Base-by-base conservation (phyloP, 2,888 invertebrate species). In the Microchrysa polita region DNA sequence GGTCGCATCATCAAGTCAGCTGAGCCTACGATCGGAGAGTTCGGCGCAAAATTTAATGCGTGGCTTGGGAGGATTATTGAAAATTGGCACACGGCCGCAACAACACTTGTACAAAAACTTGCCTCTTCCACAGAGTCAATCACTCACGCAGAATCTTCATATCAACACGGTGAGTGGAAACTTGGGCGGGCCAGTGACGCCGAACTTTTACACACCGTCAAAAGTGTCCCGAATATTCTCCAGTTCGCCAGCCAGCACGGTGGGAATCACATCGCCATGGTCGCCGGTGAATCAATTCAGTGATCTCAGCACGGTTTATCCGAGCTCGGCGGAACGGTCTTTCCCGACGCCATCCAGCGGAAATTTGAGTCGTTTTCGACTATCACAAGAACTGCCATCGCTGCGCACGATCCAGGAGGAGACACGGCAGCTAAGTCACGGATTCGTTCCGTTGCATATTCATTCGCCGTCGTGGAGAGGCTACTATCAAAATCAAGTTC, bases 231-330 rank as follows among this genome's bases (percentile, higher is more conserved):
- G 85, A 82, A 88, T 91, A 81, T 91, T 85, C 83, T 89, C 86
- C 80, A 88, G 91, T 85, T 90, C 92, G 4, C 90, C 91, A 55
- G 90, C 90, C 83, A 89, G 88, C 76, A 88, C 88, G 12, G 84
- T 87, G 77, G 79, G 80, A 79, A 81, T 87, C 60, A 87, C 89
- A 82, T 88, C 91, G 2, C 91, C 92, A 74, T 91, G 91, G 88
- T 90, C 92, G 18, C n/a, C n/a, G n/a, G 87, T 91, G 76, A 93
- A 94, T 86, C 79, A 80, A 20, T 92, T 93, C 80, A 93, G 93
- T 82, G 95, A 95, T 85, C 88, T 95, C 79, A 95, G 95, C 85
- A 94, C 94, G 57, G 95, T 95, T 75, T 89, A 92, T 80, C 91
- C 93, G 59, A 92, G 93, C 79, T 93, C 93, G 20, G 92, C 89